Base-by-base conservation (phyloP, 2,888 invertebrate species). In the Ichneumoninae sp. region DNA sequence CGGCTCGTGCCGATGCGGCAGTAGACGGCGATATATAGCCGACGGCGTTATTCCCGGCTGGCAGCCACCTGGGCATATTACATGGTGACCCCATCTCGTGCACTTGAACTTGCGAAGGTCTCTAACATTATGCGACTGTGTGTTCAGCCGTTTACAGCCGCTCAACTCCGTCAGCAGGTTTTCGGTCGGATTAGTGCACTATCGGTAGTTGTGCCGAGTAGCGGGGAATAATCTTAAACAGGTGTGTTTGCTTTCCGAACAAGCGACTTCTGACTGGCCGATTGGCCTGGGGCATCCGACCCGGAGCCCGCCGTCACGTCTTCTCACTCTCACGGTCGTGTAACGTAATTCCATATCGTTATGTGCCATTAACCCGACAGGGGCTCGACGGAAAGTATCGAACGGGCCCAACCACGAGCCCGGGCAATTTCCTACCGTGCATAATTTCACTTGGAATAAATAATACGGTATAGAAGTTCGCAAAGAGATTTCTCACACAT, bases 101-200 rank as follows among this genome's bases (percentile, higher is more conserved):
- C 76, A 87, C 87, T 87, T 87, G 87, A 87, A 85, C 86, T 87
- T 85, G 84, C 76, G 81, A 84, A 86, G 84, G 84, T 78, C 80
- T 82, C 82, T 80, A 80, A 86, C 84, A 60, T 65, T 76, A 65
- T 47, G 78, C 66, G 71, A 77, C 66, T 68, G 40, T 60, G 26
- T 60, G 26, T 70, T 47, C 22, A 54, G 19, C 8, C 47, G n/a
- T 19, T 22, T 26, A 8, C 36, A 10, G 16, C 65, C 10, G 16
- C 69, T 16, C 47, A 65, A 54, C 72, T 69, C 47, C 40, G 47
- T 54, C 3, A 26, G 26, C 47, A 19, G 16, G n/a, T 50, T 16
- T 52, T 19, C 26, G 22, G 13, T 72, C 19, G 47, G 50, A 52
- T 80, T 65, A 72, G 65, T 72, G 5, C 40, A 30, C 5, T 30